Evolutionary conservation across 2,113 vertebrate species (phyloP).

Genomic region (Lophotis ruficrista): DNA sequence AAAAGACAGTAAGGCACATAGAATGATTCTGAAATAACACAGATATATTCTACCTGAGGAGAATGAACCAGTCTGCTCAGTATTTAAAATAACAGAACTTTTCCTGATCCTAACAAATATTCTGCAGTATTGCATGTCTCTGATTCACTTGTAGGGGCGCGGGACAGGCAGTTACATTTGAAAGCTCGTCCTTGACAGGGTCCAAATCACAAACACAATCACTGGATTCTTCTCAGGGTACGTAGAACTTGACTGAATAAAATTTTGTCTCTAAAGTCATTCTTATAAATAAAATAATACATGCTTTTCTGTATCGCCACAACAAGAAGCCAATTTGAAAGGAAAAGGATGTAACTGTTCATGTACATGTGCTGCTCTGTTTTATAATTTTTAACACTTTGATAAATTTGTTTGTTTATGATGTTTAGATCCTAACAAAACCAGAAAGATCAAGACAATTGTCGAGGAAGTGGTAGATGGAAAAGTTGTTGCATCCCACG

Average conservation of each 20-base stretch:
- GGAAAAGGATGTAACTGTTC: neutral
- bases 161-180: slow-evolving; percentile 45
- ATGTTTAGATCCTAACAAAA: slow-evolving; percentile 73
- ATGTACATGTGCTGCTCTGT: neutral
- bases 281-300: neutral
- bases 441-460: slow-evolving; percentile 79
- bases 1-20: neutral
- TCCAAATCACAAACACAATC: slow-evolving; percentile 69
- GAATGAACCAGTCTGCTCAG: neutral
- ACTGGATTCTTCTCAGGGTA: slow-evolving; percentile 75
- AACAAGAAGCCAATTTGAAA: neutral
- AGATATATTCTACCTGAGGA: neutral
- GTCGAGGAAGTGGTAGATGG: slow-evolving; percentile 79
- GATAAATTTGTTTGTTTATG: neutral
- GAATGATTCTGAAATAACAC: neutral
- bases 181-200: slow-evolving; percentile 48
- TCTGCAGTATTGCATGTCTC: neutral
- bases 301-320: neutral
- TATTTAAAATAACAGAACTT: neutral
- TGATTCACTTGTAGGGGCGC: slow-evolving; percentile 22
- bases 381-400: neutral
- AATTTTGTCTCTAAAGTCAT: neutral
- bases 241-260: neutral
- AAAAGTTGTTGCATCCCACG: slow-evolving; percentile 75
- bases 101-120: neutral